A percentile compares a stretch with the other conserved stretches of the same genome.
These are phyloP conservation scores for Melitaea cinxia DNA, from an alignment of 1,140 invertebrate species.

Conservation along the genomic window DNA sequence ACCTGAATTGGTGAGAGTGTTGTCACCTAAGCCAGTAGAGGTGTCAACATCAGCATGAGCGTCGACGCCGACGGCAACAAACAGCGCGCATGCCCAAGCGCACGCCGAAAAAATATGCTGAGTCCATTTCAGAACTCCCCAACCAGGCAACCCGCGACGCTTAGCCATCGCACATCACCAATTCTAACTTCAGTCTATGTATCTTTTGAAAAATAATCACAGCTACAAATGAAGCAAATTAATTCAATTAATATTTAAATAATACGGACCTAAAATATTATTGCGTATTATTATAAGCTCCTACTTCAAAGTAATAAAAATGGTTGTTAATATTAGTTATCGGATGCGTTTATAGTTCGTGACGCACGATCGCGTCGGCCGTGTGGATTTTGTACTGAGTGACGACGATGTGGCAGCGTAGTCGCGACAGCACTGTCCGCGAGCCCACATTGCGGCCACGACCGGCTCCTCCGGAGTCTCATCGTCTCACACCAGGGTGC, in stretches of 20 bases:
- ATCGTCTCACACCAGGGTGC: constrained; percentile 57
- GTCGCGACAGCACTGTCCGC: constrained; percentile 69
- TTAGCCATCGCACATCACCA: constrained; percentile 78
- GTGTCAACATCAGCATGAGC: constrained; percentile 72
- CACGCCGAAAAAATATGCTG: constrained; percentile 50
- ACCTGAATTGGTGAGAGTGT: constrained; percentile 77
- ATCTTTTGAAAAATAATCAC: constrained; percentile 28
- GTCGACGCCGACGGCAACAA: constrained; percentile 51
- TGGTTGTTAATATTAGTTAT: constrained; percentile 12
- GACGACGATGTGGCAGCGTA: constrained; percentile 52
- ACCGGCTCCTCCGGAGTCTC: constrained; percentile 69
- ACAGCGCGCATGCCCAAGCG: constrained; percentile 74
- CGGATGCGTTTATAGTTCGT: constrained; percentile 36
- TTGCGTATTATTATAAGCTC: constrained; percentile 28
- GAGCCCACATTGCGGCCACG: constrained; percentile 64
- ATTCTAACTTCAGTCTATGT: constrained; percentile 35
- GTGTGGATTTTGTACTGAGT: constrained; percentile 34
- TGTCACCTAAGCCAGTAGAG: constrained; percentile 71
- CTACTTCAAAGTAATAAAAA: constrained; percentile 27
- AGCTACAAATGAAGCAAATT: constrained; percentile 13
- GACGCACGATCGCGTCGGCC: constrained; percentile 38
- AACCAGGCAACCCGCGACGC: constrained; percentile 42
- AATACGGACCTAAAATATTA: constrained; percentile 10
- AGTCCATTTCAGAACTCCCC: constrained; percentile 42
- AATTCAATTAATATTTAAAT: constrained; percentile 17